Evolutionary conservation across 2,113 vertebrate species (phyloP), one percentile per base, ranked within the genome.

Genomic region (Fregetta grallaria): DNA sequence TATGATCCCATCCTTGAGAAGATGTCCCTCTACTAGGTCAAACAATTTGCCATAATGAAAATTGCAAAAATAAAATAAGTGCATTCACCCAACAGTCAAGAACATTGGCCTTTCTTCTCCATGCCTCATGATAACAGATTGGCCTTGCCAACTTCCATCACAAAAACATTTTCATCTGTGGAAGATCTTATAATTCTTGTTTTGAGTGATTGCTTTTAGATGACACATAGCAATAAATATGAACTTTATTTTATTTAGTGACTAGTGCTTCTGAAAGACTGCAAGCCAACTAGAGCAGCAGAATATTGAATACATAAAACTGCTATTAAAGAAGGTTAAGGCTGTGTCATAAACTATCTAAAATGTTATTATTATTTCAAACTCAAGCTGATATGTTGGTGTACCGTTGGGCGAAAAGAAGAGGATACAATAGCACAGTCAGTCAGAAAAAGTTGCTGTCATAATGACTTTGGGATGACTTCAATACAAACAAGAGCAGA

Each of bases 31-130:
- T 94, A 92, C 92, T 77, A 92, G 93, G 97, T 97, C 95, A 95
- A 94, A 96, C 95, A 96, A 77, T 96, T 97, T 91, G 67, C 90
- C 88, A 71, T 97, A 95, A 96, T 94, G 96, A 97, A 97, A 97
- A 97, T 84, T 86, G 84, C 94, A 97, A 77, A 81, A 87, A 45
- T 79, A 92, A 95, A 97, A 85, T 87, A 81, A 91, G 84, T 59
- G 55, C 91, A 90, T 95, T 96, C 88, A 77, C 82, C 52, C 77
- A 97, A 84, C 88, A 93, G 96, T 91, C 94, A 88, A 92, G 88
- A 93, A 81, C 91, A 91, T 40, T 36, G 40, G 71, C 73, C 88
- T 95, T 96, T 96, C 74, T 94, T 90, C 42, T 90, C 25, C 11
- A 26, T 95, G 58, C 81, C 66, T 97, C 91, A 76, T 27, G 53